Base-by-base conservation (phyloP, 1,140 invertebrate genomes). In the Micrasema minimum region DNA sequence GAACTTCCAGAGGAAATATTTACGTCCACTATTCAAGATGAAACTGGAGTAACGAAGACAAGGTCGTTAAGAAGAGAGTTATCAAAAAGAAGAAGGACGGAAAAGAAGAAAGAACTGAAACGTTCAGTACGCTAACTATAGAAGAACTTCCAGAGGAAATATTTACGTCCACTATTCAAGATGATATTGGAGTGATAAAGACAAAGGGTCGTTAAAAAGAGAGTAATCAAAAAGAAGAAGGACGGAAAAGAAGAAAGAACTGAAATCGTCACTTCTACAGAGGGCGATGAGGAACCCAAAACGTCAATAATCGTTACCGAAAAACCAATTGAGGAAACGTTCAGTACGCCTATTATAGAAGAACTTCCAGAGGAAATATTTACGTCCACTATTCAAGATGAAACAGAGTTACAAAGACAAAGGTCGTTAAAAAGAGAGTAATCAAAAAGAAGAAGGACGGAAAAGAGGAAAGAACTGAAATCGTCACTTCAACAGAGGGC, bases 101-200 rank as follows among this genome's bases (percentile, higher is more conserved):
- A 31, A 80, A 77, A 66, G 78, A 82, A 74, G 77, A 77, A 45
- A 65, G 78, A 0, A 78, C 74, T 2, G 46, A 82, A 71, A 77
- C 81, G 55, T 66, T 14, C n/a, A 61, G 76, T 37, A 35, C 66
- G 43, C 23, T 71, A 5, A 12, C 38, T 12, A 65, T 77, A 14
- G 38, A 72, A 51, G 76, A 78, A 67, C 41, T 77, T 26, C 79
- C 81, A 2, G 78, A 82, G 65, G 83, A 87, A 77, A 79, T 79
- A 10, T 72, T 79, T 4, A 78, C 83, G 16, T 76, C 81, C 35
- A 80, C 84, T 73, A 78, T 80, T 53, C 70, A 77, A 7, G 76
- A 78, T 1, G 72, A 79, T 35, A 77, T 79, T 57, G 79, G 82
- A 43, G 80, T 78, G 51, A 78, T 78, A 2, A 77, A 71, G 67